Conservation (phyloP, 2,113 vertebrate genomes). For the Alces alces region DNA sequence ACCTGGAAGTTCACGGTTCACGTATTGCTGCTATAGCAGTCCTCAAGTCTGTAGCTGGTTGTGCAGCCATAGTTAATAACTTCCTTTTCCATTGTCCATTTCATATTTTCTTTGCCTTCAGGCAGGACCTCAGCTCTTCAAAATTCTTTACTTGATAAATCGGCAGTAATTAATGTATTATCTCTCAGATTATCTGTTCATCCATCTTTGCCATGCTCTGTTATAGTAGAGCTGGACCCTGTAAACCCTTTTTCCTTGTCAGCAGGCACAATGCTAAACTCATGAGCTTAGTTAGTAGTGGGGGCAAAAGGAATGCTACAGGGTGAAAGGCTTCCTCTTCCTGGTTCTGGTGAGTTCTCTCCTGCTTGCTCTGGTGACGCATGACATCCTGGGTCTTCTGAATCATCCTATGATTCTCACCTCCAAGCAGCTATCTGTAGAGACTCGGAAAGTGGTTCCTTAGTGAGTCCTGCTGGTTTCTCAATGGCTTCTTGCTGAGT, state of each 20-base stretch:
- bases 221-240: not conserved
- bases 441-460: not conserved
- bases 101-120: not conserved
- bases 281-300: not conserved
- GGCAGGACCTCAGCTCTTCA: not conserved
- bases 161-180: not conserved
- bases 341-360: not conserved
- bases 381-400: not conserved
- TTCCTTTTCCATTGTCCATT: not conserved
- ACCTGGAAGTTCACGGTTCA: too few relatives aligned
- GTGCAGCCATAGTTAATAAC: not conserved
- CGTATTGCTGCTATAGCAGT: too few relatives aligned
- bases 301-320: accelerated
- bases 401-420: not conserved
- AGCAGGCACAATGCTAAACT: not conserved
- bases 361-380: not conserved
- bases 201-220: not conserved
- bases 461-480: not conserved
- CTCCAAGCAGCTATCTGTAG: not conserved
- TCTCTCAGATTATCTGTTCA: not conserved
- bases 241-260: not conserved
- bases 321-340: not conserved
- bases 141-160: not conserved
- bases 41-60: not conserved
- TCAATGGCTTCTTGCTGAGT: not conserved